Conservation (phyloP, 2,888 invertebrate species). For the Cistogaster globosa region DNA sequence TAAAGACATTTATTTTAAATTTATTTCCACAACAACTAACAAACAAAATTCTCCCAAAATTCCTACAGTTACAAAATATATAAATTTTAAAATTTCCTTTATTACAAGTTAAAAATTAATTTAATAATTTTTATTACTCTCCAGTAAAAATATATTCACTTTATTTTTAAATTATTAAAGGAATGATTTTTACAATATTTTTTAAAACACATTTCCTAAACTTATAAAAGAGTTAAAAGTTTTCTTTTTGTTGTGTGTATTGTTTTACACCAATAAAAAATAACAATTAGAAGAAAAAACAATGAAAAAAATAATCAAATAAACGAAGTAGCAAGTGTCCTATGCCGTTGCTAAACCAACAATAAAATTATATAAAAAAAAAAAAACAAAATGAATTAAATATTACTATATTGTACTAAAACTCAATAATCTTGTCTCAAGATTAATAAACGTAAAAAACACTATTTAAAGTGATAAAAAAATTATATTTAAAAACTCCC, state of each 20-base stretch:
- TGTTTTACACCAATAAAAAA: slow-evolving; percentile 10
- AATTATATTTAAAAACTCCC: slow-evolving; percentile 50
- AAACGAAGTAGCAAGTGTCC: slow-evolving; percentile 81
- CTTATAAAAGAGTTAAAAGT: background rate
- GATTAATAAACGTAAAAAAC: slow-evolving; percentile 11
- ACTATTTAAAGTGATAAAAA: slow-evolving; percentile 11
- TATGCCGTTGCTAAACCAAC: slow-evolving; percentile 82
- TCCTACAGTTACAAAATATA: background rate
- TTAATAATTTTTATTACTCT: slow-evolving; percentile 25
- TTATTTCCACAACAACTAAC: background rate
- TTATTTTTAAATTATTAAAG: background rate
- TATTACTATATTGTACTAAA: slow-evolving; percentile 62
- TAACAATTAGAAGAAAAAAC: slow-evolving; percentile 26
- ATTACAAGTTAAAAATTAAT: background rate
- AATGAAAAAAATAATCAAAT: slow-evolving; percentile 52
- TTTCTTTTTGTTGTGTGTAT: slow-evolving; percentile 26
- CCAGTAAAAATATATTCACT: slow-evolving; percentile 31
- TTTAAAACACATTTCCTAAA: slow-evolving; percentile 40
- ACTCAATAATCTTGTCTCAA: slow-evolving; percentile 36
- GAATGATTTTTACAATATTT: slow-evolving; percentile 20
- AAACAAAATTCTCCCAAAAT: background rate
- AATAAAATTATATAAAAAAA: slow-evolving; percentile 70
- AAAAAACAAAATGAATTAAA: slow-evolving; percentile 60
- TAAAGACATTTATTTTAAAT: slow-evolving; percentile 12
- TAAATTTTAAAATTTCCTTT: slow-evolving; percentile 11